Base-by-base conservation (phyloP, 2,888 invertebrate genomes). In the Eupithecia vulgata region DNA sequence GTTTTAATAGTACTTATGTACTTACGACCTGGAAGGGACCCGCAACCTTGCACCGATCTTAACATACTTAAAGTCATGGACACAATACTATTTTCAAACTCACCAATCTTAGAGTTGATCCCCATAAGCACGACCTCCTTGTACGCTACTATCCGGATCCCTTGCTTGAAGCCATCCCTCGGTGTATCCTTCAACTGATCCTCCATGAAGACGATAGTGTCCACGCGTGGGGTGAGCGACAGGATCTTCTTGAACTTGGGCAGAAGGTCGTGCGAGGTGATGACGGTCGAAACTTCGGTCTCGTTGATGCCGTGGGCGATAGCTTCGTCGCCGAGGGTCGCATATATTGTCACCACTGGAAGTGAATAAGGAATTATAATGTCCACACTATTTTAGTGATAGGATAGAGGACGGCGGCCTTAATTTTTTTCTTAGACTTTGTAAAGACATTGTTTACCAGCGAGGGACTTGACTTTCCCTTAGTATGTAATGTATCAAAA, bases 251-350 rank as follows among this genome's bases (percentile, higher is more conserved):
- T 97, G 91, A 99, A 97, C 94, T 99, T 99, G 67, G 98, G 97
- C 89, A 99, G 94, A 72, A 99, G 95, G 76, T 99, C 98, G 90
- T 97, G 97, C 42, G 98, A 97, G 25, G 99, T 99, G 87, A 99
- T 97, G 52, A 99, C 97, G 12, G 98, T 97, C 65, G 97, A 96
- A 0, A 98, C 99, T 88, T 99, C 98, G 0, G 99, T 99, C 95
- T 99, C 99, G 89, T 98, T 98, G 86, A 99, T 97, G 82, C 99
- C 99, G 91, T 99, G 99, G 8, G 97, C 97, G 76, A 99, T 97
- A 2, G 99, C 99, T 10, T 99, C 99, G 87, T 99, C 98, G 48
- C 99, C 99, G 17, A 99, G 95, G 0, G 99, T 99, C 1, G 99
- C 98, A 90, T 99, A 99, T 81, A 99, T 97, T 0, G 99, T 99